Evolutionary conservation across 2,113 vertebrate species (phyloP).

Genomic region (Ursus arctos): DNA sequence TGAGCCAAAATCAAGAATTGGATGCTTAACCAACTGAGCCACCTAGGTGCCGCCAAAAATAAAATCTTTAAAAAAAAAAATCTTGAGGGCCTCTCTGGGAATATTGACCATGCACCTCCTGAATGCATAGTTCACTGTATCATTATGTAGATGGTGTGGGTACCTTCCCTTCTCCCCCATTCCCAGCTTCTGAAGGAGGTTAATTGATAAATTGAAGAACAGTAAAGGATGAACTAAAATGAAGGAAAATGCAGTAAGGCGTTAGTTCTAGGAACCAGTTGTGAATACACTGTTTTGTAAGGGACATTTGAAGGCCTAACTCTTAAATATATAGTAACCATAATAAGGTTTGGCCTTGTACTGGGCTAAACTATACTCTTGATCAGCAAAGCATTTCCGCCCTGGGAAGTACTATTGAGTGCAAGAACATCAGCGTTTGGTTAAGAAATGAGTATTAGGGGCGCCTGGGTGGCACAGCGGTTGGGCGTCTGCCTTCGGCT

Average conservation of each 20-base stretch:
- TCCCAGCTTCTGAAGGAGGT: not conserved
- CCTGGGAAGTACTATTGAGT: not conserved
- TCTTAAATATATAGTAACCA: not conserved
- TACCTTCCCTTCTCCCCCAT: not conserved
- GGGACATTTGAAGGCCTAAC: not conserved
- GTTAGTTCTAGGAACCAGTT: conserved; percentile 10
- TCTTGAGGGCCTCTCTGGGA: not conserved
- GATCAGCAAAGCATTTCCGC: conserved; percentile 29
- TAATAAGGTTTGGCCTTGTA: not conserved
- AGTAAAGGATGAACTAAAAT: not conserved
- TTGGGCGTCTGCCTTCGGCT: too few relatives aligned
- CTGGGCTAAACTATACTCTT: not conserved
- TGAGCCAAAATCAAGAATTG: not conserved
- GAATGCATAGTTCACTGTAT: not conserved
- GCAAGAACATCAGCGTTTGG: conserved; percentile 1
- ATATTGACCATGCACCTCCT: not conserved
- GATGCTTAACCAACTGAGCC: not conserved
- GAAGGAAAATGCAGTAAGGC: not conserved
- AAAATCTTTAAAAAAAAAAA: not conserved
- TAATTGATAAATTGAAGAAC: conserved; percentile 1
- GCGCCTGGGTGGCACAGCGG: too few relatives aligned
- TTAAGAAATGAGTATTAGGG: not conserved
- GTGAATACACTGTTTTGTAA: not conserved
- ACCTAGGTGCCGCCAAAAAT: not conserved
- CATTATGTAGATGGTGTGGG: not conserved